Conservation (phyloP, 2,888 invertebrate genomes). For the Xestia c-nigrum region DNA sequence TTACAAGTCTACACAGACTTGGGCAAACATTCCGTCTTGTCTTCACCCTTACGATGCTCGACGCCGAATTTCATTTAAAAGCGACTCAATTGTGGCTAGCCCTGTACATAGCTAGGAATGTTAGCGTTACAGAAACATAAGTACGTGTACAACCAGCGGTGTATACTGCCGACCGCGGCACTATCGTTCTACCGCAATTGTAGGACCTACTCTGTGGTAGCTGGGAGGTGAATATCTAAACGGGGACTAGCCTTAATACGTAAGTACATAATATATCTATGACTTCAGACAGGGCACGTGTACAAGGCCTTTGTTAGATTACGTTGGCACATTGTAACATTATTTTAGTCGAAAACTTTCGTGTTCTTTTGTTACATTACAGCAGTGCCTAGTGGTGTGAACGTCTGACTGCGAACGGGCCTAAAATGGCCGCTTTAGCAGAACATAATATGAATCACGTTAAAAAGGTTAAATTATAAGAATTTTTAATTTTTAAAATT, state of each 20-base stretch:
- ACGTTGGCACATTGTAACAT: not conserved
- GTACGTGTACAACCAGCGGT: constrained; percentile 62
- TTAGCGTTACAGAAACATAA: constrained; percentile 53
- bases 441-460: no score
- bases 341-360: not conserved
- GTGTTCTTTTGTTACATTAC: no score
- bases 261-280: constrained; percentile 38
- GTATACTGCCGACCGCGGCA: constrained; percentile 66
- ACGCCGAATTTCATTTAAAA: constrained; percentile 48
- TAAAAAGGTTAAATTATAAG: no score
- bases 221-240: constrained; percentile 50
- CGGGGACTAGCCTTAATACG: constrained; percentile 25
- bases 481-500: no score
- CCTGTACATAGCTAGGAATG: constrained; percentile 59
- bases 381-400: no score
- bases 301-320: constrained; percentile 33
- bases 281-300: constrained; percentile 23
- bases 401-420: no score
- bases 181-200: constrained; percentile 66
- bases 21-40: constrained; percentile 31
- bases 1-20: constrained; percentile 18
- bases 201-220: constrained; percentile 66
- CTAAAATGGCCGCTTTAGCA: no score
- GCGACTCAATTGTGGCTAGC: constrained; percentile 64
- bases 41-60: constrained; percentile 13